Base-by-base conservation (phyloP, 2,113 vertebrate species). In the Ictalurus punctatus region DNA sequence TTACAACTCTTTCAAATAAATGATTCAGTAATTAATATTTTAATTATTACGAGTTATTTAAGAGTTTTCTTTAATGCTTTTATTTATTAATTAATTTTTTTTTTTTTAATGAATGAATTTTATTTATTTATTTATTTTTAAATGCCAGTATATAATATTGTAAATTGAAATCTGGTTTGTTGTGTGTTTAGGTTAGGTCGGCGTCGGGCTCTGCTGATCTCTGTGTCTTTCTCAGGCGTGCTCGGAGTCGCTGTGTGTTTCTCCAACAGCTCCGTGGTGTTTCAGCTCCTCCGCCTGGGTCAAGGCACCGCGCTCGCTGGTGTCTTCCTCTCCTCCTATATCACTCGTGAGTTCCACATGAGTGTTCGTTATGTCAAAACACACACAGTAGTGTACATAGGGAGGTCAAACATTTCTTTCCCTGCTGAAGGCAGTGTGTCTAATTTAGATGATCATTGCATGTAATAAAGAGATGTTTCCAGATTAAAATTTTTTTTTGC, bases 321-420 rank as follows among this genome's bases (percentile, higher is more conserved):
- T 0, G 94, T 96, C 23, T 95, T 96, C 91, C 87, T 99, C 0
- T 93, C 97, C 37, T 96, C 98, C 6, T 98, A 96, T 1, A 93
- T 98, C 40, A 89, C 95, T 10, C 94, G 96, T 96, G 88, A 95
- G 96, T 95, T 52, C 40, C n/a, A 82, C 74, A 27, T 79, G 71
- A 63, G 19, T 48, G 17, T 14, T 58, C 10, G 67, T 73, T 56
- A 16, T 25, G 21, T 83, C 27, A 83, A 73, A 44, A 30, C 34
- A 52, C 58, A 74, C 25, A 23, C 52, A 13, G 16, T 56, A 82
- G n/a, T 58, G 65, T 85, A 73, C 67, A 54, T 34, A 73, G 73
- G 48, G 48, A 73, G 40, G n/a, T 48, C 54, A 86, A 40, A 63
- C 25, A 21, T 59, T 9, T 61, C 40, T 40, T 65, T 6, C 52